Conservation (phyloP, 2,797 vertebrate genomes). For the Manis pentadactyla region DNA sequence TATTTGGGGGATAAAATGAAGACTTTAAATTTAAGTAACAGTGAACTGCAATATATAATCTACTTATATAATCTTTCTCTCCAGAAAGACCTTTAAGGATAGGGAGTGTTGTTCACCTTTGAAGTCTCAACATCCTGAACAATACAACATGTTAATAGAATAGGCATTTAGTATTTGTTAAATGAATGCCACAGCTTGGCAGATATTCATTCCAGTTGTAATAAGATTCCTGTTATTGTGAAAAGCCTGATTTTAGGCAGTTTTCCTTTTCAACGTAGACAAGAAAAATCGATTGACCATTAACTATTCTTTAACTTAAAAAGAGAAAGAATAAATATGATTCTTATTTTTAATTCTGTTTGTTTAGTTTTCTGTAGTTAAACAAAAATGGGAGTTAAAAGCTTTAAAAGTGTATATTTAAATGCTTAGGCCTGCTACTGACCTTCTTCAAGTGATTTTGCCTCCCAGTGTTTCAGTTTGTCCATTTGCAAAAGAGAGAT, state of each 20-base stretch:
- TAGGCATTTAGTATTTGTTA: slow-evolving; percentile 14
- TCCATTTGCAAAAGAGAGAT: slow-evolving; percentile 68
- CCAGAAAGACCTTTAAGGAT: slow-evolving; percentile 43
- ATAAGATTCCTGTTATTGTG: slow-evolving; percentile 16
- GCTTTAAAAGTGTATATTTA: slow-evolving; percentile 32
- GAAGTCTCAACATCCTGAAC: slow-evolving; percentile 12
- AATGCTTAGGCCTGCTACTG: slow-evolving; percentile 34
- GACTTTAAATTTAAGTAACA: slow-evolving; percentile 15
- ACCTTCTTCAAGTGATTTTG: slow-evolving; percentile 64
- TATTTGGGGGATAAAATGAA: neutral
- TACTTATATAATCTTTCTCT: neutral
- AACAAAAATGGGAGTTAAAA: slow-evolving; percentile 55
- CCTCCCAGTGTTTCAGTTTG: slow-evolving; percentile 61
- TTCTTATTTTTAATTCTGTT: slow-evolving; percentile 45
- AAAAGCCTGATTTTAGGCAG: slow-evolving; percentile 9
- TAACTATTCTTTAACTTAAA: slow-evolving; percentile 51
- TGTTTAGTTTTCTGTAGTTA: slow-evolving; percentile 58
- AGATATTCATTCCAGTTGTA: neutral
- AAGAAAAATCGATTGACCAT: neutral
- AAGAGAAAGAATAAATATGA: neutral
- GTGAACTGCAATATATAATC: neutral
- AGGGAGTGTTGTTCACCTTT: slow-evolving; percentile 1
- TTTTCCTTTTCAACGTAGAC: neutral
- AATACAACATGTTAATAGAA: neutral
- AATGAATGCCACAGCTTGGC: slow-evolving; percentile 11